Evolutionary conservation across 2,888 invertebrate genomes (phyloP).

Genomic region (Drosophila ustulata): DNA sequence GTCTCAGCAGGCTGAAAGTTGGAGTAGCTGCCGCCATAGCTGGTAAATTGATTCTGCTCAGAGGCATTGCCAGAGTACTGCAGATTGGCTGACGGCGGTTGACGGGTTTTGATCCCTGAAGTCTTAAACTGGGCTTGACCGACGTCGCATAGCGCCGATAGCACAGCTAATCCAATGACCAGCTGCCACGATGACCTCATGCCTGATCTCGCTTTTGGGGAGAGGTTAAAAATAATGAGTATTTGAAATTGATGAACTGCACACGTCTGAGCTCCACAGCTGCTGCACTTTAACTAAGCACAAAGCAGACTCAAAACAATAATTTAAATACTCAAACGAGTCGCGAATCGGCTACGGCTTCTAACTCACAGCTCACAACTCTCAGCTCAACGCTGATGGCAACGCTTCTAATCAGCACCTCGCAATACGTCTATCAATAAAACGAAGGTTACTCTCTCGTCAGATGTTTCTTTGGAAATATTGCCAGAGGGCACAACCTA

Average conservation of each 20-base stretch:
- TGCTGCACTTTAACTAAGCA: constrained; percentile 71
- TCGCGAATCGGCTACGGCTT: constrained; percentile 41
- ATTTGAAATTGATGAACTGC: constrained; percentile 14
- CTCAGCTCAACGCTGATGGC: not conserved
- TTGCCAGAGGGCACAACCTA: constrained; percentile 20
- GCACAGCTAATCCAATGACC: constrained; percentile 28
- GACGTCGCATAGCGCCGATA: constrained; percentile 31
- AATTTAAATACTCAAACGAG: constrained; percentile 26
- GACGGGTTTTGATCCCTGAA: constrained; percentile 80
- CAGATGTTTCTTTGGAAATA: constrained; percentile 11
- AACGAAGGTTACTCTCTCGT: constrained; percentile 49
- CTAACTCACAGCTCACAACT: constrained; percentile 14
- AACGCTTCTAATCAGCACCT: constrained; percentile 54
- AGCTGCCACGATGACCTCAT: constrained; percentile 66
- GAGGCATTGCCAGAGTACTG: constrained; percentile 55
- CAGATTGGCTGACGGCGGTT: constrained; percentile 62
- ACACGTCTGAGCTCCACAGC: constrained; percentile 55
- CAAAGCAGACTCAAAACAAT: constrained; percentile 21
- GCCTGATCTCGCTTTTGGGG: not conserved
- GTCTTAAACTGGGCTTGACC: constrained; percentile 75
- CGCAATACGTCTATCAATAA: constrained; percentile 60
- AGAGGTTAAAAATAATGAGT: not conserved
- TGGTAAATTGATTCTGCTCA: constrained; percentile 30
- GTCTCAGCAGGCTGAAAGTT: constrained; percentile 70
- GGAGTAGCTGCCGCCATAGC: constrained; percentile 23